These are phyloP conservation scores for Lepus americanus DNA, from an alignment of 2,113 vertebrate genomes.

Conservation along the genomic window DNA sequence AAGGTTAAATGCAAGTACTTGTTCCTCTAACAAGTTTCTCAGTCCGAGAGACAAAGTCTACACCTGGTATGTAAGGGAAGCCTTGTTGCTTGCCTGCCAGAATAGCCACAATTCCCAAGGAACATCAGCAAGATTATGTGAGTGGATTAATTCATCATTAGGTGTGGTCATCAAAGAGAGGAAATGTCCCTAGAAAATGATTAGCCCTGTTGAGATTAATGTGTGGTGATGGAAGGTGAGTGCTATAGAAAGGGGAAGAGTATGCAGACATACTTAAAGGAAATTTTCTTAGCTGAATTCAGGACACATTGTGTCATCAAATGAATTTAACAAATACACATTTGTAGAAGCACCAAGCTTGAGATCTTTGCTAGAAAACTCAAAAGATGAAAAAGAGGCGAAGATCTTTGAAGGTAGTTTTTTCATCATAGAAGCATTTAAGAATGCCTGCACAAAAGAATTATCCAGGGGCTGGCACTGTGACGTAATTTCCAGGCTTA, in stretches of 20 bases:
- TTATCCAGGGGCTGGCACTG: no score
- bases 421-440: background rate
- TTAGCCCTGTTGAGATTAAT: background rate
- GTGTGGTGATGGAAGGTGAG: background rate
- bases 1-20: background rate
- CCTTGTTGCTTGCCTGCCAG: background rate
- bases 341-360: background rate
- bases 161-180: background rate
- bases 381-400: background rate
- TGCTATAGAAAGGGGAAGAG: background rate
- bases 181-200: background rate
- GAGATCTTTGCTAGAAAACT: background rate
- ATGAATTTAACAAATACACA: background rate
- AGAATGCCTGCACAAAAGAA: background rate
- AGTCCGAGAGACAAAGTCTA: background rate
- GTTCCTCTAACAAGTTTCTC: conserved; percentile 24
- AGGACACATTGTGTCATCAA: background rate
- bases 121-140: background rate
- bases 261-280: background rate
- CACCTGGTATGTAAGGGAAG: background rate
- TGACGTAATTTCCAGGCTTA: background rate
- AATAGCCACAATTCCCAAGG: background rate
- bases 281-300: conserved; percentile 17
- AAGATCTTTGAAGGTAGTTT: background rate
- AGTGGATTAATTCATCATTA: background rate